Base-by-base conservation (phyloP, 2,797 vertebrate genomes). In the Artibeus lituratus region DNA sequence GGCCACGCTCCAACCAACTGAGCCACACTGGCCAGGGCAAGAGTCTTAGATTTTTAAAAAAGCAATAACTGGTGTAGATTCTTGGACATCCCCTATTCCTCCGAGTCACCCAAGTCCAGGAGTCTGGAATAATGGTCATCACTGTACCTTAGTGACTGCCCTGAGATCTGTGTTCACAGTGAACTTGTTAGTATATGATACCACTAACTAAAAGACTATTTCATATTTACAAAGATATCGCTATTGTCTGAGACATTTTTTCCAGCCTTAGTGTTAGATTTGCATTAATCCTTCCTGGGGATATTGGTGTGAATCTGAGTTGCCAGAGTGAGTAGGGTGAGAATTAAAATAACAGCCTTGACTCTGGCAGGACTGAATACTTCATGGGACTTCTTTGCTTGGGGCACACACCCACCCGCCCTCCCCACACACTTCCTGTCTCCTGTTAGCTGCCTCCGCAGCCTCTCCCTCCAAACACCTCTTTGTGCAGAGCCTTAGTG, bases 321-420 rank as follows among this genome's bases (percentile, higher is more conserved):
- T 57, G 47, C 39, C 32, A 32, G 39, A 59, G 24, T 86, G 85
- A 59, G 15, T 16, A 65, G 42, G 59, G 37, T 39, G 39, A 57
- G 59, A 70, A 88, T 87, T 53, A 85, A 92, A n/a, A 62, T 55
- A 96, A 82, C 47, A 89, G 35, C 26, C 37, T 65, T 91, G 88
- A 82, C 37, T 65, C 49, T 82, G 84, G 59, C 80, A 86, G 7
- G 24, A 29, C 5, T 69, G 16, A 67, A 44, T 37, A 44, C 19
- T 82, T 91, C 19, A 18, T 51, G 85, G 74, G 32, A 39, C 10
- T 90, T 5, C 35, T 49, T 70, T 57, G 73, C 57, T 85, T 47
- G 76, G n/a, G 83, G 19, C 19, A 26, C 35, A 44, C 9, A 24
- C 2, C 21, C 29, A 12, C 57, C 12, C 7, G 78, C 26, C 15